Evolutionary conservation across 2,113 vertebrate genomes (phyloP), one percentile per base, ranked within the genome.

Genomic region (Azemiops feae): DNA sequence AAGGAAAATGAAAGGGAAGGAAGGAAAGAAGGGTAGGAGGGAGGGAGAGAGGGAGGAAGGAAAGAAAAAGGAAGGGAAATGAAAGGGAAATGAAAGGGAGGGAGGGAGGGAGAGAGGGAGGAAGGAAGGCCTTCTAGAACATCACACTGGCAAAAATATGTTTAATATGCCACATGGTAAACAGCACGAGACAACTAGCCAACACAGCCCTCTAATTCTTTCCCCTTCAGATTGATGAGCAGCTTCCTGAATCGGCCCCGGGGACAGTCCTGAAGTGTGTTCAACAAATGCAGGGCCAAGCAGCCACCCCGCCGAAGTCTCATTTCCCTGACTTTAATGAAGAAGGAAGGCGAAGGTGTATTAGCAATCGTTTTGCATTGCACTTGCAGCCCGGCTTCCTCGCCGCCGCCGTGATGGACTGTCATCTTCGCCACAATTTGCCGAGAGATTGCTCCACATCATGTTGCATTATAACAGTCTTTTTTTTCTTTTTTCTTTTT

Each of bases 341-440:
- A 81, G 12, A 39, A 92, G 54, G 58, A 96, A 95, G 95, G 4
- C 47, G 85, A 95, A 94, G 8, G 93, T 95, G 43, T 92, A 74
- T 92, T 93, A 96, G 53, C 50, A 18, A 52, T 52, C 20, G 58
- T 90, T 94, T 96, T 53, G 91, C 30, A 50, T 95, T 94, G 95
- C 90, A 9, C 58, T 60, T 90, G 3, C 58, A 34, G 0, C 45
- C 43, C 11, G 89, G 69, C 11, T 50, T 94, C 50, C 1, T 4
- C 18, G 69, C 3, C 5, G 81, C 3, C 5, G 52, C 27, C 87
- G 39, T 89, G 91, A 93, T 90, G 55, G 50, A 58, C 1, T 25
- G 54, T 25, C 50, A 74, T 89, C 5, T 93, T 89, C 90, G 47
- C 91, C 50, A 92, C 54, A 94, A 85, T 55, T 93, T 91, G 74